These are phyloP conservation scores for Crypturellus tataupa DNA, from an alignment of 2,797 vertebrate genomes.

Conservation along the genomic window DNA sequence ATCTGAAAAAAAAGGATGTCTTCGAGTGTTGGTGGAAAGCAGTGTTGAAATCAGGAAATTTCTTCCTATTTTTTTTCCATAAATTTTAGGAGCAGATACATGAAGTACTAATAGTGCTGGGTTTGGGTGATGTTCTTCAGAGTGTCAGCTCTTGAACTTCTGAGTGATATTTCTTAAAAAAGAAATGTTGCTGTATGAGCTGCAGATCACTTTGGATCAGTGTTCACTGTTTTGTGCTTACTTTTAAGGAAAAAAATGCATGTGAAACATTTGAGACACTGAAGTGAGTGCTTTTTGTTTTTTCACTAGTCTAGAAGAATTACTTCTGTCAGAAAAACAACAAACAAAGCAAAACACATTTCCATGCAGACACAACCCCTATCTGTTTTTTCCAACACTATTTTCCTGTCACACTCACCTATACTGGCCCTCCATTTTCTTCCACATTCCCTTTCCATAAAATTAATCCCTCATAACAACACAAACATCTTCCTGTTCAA, in stretches of 20 bases:
- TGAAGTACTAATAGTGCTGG: neutral
- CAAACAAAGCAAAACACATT: conserved; percentile 2
- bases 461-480: neutral
- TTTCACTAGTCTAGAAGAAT: neutral
- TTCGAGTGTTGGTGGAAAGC: neutral
- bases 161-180: neutral
- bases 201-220: neutral
- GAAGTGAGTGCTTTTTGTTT: neutral
- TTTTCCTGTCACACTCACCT: neutral
- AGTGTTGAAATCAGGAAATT: neutral
- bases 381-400: neutral
- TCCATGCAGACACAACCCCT: neutral
- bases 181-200: neutral
- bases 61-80: neutral
- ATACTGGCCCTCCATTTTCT: neutral
- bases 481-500: neutral
- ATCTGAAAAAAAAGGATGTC: neutral
- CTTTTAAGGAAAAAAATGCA: neutral
- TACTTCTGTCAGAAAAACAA: neutral
- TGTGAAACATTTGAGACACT: neutral
- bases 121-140: neutral
- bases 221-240: neutral
- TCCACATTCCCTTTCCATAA: neutral
- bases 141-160: neutral
- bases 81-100: neutral